Percentiles rank a stretch among this genome's conserved stretches.
Conservation (phyloP, 2,113 vertebrate species). For the Tichodroma muraria region DNA sequence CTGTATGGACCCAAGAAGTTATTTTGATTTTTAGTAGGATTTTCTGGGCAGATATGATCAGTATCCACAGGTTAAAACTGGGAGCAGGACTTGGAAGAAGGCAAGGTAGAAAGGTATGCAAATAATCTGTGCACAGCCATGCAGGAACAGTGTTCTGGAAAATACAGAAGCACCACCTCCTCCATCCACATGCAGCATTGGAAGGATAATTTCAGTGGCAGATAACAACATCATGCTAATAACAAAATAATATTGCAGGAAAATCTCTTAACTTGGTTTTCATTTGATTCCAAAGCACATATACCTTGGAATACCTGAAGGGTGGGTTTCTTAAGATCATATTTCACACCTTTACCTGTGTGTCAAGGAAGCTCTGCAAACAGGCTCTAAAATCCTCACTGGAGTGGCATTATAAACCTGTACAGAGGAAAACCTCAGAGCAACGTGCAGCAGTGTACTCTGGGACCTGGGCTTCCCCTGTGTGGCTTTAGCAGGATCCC, state of each 20-base stretch:
- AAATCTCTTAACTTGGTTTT: not conserved
- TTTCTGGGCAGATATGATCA: not conserved
- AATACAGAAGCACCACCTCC: not conserved
- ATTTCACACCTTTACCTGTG: not conserved
- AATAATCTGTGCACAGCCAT: not conserved
- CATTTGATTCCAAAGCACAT: not conserved
- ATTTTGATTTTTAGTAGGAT: not conserved
- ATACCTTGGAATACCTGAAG: not conserved
- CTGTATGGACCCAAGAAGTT: not conserved
- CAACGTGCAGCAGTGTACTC: not conserved
- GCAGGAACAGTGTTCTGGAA: not conserved
- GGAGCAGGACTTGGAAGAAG: not conserved
- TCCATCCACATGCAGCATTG: accelerated
- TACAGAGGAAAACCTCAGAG: not conserved
- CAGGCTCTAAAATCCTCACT: not conserved
- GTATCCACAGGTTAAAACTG: not conserved
- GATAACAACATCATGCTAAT: not conserved
- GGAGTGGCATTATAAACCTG: not conserved
- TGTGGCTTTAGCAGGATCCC: not conserved
- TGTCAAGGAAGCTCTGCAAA: not conserved
- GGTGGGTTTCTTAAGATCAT: accelerated
- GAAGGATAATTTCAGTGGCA: not conserved
- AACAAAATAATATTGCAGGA: not conserved
- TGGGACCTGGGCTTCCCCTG: not conserved
- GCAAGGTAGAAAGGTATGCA: not conserved